A percentile compares a stretch with the other conserved stretches of the same genome.
These are phyloP conservation scores for Lithosia quadra DNA, from an alignment of 2,888 invertebrate species.

Conservation along the genomic window DNA sequence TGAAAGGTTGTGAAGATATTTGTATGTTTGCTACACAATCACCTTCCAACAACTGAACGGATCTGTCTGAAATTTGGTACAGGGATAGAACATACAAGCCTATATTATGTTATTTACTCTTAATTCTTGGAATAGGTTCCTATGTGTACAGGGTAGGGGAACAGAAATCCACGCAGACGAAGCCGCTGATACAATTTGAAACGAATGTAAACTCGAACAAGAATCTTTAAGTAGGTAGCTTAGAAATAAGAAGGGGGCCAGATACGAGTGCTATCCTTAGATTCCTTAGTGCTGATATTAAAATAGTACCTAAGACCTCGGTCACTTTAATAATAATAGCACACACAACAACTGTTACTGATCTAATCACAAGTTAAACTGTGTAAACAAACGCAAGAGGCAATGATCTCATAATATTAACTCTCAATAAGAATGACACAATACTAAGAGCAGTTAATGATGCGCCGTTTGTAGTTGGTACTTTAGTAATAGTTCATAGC, in stretches of 20 bases:
- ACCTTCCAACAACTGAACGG: no score
- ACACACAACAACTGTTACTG: background rate
- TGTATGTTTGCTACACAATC: no score
- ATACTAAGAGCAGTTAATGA: constrained; percentile 16
- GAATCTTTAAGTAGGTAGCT: no score
- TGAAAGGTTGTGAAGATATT: no score
- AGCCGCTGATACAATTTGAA: no score
- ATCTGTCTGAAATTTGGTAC: no score
- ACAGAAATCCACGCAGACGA: no score
- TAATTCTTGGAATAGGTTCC: no score
- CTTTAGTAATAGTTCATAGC: constrained; percentile 38
- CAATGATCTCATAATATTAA: constrained; percentile 35
- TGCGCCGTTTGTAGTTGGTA: constrained; percentile 22
- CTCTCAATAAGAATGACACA: constrained; percentile 31
- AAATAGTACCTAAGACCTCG: background rate
- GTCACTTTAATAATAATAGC: background rate
- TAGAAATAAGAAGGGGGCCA: background rate
- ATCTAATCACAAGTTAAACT: constrained; percentile 12
- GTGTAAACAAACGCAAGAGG: constrained; percentile 23
- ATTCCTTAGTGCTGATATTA: background rate
- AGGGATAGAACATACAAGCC: no score
- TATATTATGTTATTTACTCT: no score
- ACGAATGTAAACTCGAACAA: no score
- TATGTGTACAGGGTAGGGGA: no score
- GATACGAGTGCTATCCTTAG: background rate